Evolutionary conservation across 2,113 vertebrate species (phyloP), one percentile per base, ranked within the genome.

Genomic region (Thunnus thynnus): DNA sequence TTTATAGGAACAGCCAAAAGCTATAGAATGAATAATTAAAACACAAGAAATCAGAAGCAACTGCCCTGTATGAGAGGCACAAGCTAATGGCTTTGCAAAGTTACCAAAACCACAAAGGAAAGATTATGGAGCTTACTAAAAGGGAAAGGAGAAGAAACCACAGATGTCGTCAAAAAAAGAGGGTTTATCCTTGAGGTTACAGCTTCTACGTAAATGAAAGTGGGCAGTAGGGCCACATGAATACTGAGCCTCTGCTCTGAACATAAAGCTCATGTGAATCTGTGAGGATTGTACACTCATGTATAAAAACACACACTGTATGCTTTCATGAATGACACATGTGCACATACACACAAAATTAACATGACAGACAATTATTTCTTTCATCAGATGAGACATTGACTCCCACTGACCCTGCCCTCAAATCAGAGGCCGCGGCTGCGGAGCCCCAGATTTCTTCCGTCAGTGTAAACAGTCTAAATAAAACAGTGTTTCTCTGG

Each of bases 101-200:
- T 71, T 55, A 78, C 83, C 46, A n/a, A 78, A 91, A 83, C 88
- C 84, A 85, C 91, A 88, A 80, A 72, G 80, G 71, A 80, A 81
- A 88, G 80, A 90, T 89, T 85, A 76, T 81, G 82, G 68, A 36
- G 78, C 88, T 85, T 92, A 71, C 79, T 83, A 91, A 92, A 89
- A 90, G 77, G 83, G 85, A 91, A 89, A 91, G 83, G 65, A 90
- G 68, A 61, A 81, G 57, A 83, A 91, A 90, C 88, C 91, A 47
- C 85, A 81, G 64, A 92, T 83, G 85, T 91, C 73, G 73, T 90
- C 87, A 93, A 91, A 85, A 30, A 81, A 75, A 85, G 57, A 85
- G 78, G 69, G 88, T 87, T 92, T 89, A 87, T 87, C 80, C 80
- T 78, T 92, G 86, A 88, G 90, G 85, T 92, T 86, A 54, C 56